phyloP scores from a whole-genome alignment of 2,797 vertebrate genomes.

The Cetoscarus ocellatus region DNA sequence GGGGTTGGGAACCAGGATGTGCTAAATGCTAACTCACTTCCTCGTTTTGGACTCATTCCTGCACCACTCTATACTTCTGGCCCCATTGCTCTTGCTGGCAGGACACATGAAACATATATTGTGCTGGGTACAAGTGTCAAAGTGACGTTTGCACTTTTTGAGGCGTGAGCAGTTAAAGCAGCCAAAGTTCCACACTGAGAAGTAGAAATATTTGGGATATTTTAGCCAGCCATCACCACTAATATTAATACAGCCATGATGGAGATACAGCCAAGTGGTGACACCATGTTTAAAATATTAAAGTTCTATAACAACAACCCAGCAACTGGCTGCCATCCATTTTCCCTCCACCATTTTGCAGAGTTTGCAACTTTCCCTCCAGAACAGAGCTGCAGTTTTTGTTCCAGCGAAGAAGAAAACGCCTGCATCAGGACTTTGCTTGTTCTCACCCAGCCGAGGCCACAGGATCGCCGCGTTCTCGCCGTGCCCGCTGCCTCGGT shows the following conservation, averaged over 20 bases:
- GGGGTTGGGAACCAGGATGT: too few relatives aligned
- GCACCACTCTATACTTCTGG: too few relatives aligned
- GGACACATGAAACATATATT: too few relatives aligned
- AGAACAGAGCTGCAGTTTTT: slow-evolving; percentile 47
- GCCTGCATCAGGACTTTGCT: slow-evolving; percentile 70
- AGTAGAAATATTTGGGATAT: too few relatives aligned
- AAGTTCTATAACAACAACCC: slow-evolving; percentile 6
- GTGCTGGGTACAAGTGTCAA: too few relatives aligned
- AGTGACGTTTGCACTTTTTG: too few relatives aligned
- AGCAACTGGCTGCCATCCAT: slow-evolving; percentile 42
- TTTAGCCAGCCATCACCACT: too few relatives aligned
- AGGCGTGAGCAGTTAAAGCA: too few relatives aligned
- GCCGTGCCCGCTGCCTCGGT: slow-evolving; percentile 58
- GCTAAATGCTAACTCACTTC: too few relatives aligned
- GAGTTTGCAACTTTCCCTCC: slow-evolving; percentile 55
- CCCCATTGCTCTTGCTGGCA: too few relatives aligned
- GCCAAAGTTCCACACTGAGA: too few relatives aligned
- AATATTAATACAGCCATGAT: background rate
- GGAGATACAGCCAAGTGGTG: background rate
- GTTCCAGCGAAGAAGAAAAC: slow-evolving; percentile 53
- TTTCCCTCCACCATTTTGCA: slow-evolving; percentile 43
- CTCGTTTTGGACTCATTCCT: too few relatives aligned
- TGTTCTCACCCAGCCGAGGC: slow-evolving; percentile 63
- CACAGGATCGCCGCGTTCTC: slow-evolving; percentile 48
- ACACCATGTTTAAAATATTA: slow-evolving; percentile 10